phyloP scores from a whole-genome alignment of 2,113 vertebrate species.

The Indri indri region DNA sequence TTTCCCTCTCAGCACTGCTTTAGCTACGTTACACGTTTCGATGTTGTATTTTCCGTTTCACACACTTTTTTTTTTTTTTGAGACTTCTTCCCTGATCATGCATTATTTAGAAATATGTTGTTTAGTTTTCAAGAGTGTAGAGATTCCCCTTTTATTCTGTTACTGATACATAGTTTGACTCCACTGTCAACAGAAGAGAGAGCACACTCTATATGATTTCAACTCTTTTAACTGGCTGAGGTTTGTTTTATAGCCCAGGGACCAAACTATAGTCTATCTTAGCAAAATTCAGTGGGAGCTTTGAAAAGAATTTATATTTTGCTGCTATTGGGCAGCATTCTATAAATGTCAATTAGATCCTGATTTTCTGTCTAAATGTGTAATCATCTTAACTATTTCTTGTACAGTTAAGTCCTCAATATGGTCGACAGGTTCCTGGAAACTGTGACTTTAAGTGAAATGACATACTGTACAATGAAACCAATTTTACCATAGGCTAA shows the following conservation, averaged over 20 bases:
- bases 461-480: neutral
- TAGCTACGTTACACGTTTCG: neutral
- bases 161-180: neutral
- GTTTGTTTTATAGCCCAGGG: neutral
- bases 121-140: neutral
- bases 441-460: neutral
- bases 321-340: neutral
- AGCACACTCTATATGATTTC: neutral
- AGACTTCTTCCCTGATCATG: neutral
- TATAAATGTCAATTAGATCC: neutral
- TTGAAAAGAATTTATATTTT: neutral
- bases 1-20: neutral
- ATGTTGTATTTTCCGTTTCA: neutral
- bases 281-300: neutral
- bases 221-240: neutral
- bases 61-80: neutral
- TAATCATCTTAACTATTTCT: neutral
- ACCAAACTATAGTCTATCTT: neutral
- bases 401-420: neutral
- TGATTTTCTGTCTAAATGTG: neutral
- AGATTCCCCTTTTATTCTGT: neutral
- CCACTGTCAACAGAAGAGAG: neutral
- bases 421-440: neutral
- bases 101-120: neutral
- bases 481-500: neutral